These are phyloP conservation scores for Nannospalax galili DNA, from an alignment of 2,113 vertebrate genomes.

Conservation along the genomic window DNA sequence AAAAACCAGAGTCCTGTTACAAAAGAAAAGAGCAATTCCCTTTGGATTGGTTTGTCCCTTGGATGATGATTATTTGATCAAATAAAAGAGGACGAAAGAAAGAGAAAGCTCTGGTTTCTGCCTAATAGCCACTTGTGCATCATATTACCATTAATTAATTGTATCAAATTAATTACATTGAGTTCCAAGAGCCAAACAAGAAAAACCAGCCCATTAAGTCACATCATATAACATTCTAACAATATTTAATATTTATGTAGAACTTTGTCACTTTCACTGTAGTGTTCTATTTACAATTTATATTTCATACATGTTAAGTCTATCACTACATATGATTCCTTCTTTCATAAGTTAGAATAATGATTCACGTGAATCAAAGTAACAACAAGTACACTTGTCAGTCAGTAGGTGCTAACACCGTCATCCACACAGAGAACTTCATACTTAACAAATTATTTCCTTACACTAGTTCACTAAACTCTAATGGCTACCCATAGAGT, in stretches of 20 bases:
- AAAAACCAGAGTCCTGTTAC: background rate
- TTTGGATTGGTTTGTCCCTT: background rate
- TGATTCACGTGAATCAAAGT: background rate
- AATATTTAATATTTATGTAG: conserved; percentile 34
- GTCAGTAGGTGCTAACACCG: background rate
- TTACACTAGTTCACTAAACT: background rate
- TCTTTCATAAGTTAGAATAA: conserved; percentile 15
- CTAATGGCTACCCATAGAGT: background rate
- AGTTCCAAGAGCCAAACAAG: conserved; percentile 15
- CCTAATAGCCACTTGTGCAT: background rate
- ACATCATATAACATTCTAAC: background rate
- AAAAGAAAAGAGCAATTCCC: background rate
- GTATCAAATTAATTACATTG: conserved; percentile 17
- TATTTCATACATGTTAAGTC: background rate
- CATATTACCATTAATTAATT: conserved; percentile 28
- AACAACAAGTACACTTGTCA: background rate
- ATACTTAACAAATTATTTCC: background rate
- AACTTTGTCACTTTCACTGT: background rate
- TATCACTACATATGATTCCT: background rate
- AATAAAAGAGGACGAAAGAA: background rate
- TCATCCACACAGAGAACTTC: background rate
- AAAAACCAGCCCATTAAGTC: conserved; percentile 15
- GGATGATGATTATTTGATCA: conserved; percentile 15
- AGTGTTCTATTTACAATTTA: background rate
- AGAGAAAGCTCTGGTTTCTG: background rate